Evolutionary conservation across 1,140 invertebrate species (phyloP), one percentile per base, ranked within the genome.

Genomic region (Palaemon carinicauda): DNA sequence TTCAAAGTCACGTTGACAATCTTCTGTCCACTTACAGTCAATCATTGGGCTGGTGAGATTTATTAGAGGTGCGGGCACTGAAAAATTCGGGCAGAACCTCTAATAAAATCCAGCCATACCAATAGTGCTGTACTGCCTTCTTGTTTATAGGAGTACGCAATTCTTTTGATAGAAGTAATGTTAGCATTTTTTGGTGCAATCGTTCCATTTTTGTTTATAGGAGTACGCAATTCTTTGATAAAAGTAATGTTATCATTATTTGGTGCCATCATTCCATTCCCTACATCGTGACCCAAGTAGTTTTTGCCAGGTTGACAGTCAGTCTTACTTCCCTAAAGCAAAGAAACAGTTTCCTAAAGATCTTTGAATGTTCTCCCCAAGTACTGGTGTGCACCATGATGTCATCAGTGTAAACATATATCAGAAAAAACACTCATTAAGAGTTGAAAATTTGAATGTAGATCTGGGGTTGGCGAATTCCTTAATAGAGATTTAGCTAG

Each of bases 301-400:
- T 81, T 71, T 87, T 90, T 33, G 80, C 54, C 50, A 81, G 15
- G 31, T 90, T 90, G 9, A 90, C 60, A 1, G 77, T 90, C 21
- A 89, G 17, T n/a, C 86, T 79, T 19, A 80, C 78, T 33, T 75
- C 19, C 69, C 78, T 50, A 9, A 90, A 31, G 2, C 80, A 10
- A 21, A 29, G 17, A 24, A 89, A 52, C 19, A 89, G 33, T 33
- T 5, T 19, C 19, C 41, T 19, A 7, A 90, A 53, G 50, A 73
- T 17, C 12, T 79, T 74, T 50, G 88, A 65, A 75, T 89, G 89
- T 29, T 90, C 54, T n/a, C n/a, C n/a, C n/a, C n/a, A n/a, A n/a
- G n/a, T n/a, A n/a, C n/a, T n/a, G n/a, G n/a, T n/a, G n/a, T 52
- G 73, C 0, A 89, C 80, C 14, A 89, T 17, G 1, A 89, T 81